Conservation (phyloP, 2,113 vertebrate genomes). For the Merops nubicus region DNA sequence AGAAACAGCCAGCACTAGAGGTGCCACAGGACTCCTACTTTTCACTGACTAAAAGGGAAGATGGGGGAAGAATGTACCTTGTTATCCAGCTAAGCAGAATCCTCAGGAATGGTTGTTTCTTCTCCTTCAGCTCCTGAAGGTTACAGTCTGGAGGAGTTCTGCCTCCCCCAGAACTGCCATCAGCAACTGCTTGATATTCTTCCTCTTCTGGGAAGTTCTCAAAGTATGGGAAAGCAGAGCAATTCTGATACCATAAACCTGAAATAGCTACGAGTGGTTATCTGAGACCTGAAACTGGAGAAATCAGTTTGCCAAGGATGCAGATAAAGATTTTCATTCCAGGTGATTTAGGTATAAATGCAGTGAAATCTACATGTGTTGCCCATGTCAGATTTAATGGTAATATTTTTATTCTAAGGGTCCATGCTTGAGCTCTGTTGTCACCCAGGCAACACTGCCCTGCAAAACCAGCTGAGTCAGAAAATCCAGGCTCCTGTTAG, state of each 20-base stretch:
- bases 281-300: neutral
- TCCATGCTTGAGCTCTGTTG: accelerated
- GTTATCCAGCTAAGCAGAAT: neutral
- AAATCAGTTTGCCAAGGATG: neutral
- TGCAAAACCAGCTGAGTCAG: neutral
- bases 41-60: neutral
- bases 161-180: neutral
- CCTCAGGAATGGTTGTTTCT: neutral
- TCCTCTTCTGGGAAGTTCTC: neutral
- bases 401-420: neutral
- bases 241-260: neutral
- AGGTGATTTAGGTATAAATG: neutral
- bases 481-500: neutral
- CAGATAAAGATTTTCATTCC: neutral
- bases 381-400: neutral
- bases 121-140: neutral
- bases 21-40: neutral
- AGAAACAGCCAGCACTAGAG: neutral
- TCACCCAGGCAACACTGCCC: neutral
- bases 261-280: neutral
- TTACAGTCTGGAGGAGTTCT: neutral
- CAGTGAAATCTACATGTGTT: neutral
- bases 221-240: neutral
- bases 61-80: neutral
- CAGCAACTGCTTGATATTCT: neutral